phyloP scores from a whole-genome alignment of 2,797 vertebrate species.

The Melanotaenia nigrans region DNA sequence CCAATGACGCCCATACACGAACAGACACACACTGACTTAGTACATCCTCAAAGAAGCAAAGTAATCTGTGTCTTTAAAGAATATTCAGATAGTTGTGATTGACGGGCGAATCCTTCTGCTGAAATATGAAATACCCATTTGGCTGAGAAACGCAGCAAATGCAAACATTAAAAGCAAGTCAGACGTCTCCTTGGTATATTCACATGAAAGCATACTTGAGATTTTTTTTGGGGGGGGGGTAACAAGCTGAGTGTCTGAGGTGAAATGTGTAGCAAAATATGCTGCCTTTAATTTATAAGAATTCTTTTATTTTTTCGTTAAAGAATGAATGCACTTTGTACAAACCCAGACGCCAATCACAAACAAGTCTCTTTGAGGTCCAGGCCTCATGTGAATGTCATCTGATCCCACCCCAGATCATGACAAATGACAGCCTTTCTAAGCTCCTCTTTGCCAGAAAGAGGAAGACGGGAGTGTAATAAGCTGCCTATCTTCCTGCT shows the following conservation, averaged over 20 bases:
- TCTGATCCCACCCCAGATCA: conserved; percentile 55
- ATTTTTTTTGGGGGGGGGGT: conserved; percentile 17
- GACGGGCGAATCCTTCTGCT: conserved; percentile 68
- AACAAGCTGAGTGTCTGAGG: conserved; percentile 51
- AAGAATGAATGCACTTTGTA: conserved; percentile 61
- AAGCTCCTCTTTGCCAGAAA: conserved; percentile 30
- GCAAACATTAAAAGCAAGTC: too few relatives aligned
- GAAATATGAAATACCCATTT: conserved; percentile 62
- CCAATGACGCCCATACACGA: neutral
- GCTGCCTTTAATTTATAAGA: neutral
- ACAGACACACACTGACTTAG: neutral
- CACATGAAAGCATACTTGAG: conserved; percentile 71
- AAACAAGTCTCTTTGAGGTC: conserved; percentile 43
- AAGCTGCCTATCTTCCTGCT: conserved; percentile 55
- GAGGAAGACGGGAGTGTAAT: conserved; percentile 2
- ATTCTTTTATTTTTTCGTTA: conserved; percentile 1
- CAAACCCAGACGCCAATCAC: conserved; percentile 64
- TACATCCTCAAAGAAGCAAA: conserved; percentile 30
- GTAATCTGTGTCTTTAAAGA: conserved; percentile 44
- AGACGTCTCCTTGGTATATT: conserved; percentile 14
- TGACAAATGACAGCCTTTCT: conserved; percentile 41
- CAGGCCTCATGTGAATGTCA: conserved; percentile 36
- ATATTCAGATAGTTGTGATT: conserved; percentile 62
- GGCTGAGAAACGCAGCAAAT: conserved; percentile 29
- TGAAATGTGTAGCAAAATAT: conserved; percentile 52